Conservation (phyloP, 2,797 vertebrate species). For the Bothrops alternatus region DNA sequence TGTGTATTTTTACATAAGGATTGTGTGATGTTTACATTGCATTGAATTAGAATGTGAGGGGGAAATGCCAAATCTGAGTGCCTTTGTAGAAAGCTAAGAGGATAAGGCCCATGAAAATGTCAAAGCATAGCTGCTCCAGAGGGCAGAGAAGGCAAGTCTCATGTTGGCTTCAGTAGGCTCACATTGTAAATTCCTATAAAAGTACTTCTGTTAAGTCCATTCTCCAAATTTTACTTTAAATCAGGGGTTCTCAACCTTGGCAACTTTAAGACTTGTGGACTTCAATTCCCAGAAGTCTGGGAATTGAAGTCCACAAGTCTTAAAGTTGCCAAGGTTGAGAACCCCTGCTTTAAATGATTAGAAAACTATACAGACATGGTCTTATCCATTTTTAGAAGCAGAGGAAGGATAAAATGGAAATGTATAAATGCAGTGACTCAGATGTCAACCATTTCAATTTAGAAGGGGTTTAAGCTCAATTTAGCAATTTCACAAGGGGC, state of each 20-base stretch:
- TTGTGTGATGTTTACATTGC: background rate
- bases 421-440: constrained; percentile 7
- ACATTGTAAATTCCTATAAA: background rate
- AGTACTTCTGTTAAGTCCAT: background rate
- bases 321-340: too few relatives aligned
- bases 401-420: background rate
- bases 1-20: background rate
- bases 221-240: constrained; percentile 11
- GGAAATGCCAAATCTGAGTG: background rate
- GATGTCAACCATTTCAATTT: background rate
- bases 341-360: constrained; percentile 4
- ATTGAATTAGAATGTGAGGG: background rate
- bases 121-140: background rate
- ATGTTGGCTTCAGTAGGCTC: background rate
- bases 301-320: too few relatives aligned
- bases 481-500: constrained; percentile 27
- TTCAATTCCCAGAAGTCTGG: too few relatives aligned
- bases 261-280: too few relatives aligned
- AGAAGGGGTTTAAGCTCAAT: background rate
- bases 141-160: background rate
- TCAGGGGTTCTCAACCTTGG: too few relatives aligned
- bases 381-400: background rate
- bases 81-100: background rate
- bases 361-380: background rate
- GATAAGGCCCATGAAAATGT: background rate